phyloP scores from a whole-genome alignment of 2,797 vertebrate genomes.

The Chrosomus eos region DNA sequence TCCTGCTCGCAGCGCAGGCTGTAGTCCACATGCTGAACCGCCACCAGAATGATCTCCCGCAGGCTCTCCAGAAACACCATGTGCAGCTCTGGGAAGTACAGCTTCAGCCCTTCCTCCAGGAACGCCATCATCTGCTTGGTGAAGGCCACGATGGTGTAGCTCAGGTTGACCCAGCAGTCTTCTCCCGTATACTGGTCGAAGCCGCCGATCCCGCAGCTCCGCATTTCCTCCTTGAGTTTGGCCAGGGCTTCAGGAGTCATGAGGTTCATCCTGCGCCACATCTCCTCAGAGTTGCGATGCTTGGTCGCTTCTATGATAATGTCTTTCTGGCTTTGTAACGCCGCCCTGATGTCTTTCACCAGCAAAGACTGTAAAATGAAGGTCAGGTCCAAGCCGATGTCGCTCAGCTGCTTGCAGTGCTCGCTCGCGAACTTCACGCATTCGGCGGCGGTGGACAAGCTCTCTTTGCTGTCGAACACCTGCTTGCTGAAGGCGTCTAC shows the following conservation, averaged over 20 bases:
- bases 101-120: conserved; percentile 93
- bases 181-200: conserved; percentile 96
- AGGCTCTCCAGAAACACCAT: conserved; percentile 97
- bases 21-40: conserved; percentile 97
- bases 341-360: conserved; percentile 92
- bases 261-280: conserved; percentile 98
- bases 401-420: conserved; percentile 93
- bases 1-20: conserved; percentile 98
- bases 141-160: conserved; percentile 97
- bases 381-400: conserved; percentile 95
- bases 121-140: conserved; percentile 99
- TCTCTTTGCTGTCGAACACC: conserved; percentile 98
- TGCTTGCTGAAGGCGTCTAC: conserved; percentile 98
- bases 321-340: conserved; percentile 93
- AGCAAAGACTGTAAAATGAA: conserved; percentile 93
- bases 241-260: conserved; percentile 95
- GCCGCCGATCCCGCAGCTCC: conserved; percentile 82
- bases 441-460: conserved; percentile 92
- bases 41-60: conserved; percentile 93
- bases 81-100: conserved; percentile 96
- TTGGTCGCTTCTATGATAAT: conserved; percentile 98
- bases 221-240: conserved; percentile 97
- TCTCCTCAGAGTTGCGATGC: conserved; percentile 98
- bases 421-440: conserved; percentile 97
- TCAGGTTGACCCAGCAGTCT: conserved; percentile 98